Conservation (phyloP, 2,888 invertebrate species). For the Meiosimyza decipiens region DNA sequence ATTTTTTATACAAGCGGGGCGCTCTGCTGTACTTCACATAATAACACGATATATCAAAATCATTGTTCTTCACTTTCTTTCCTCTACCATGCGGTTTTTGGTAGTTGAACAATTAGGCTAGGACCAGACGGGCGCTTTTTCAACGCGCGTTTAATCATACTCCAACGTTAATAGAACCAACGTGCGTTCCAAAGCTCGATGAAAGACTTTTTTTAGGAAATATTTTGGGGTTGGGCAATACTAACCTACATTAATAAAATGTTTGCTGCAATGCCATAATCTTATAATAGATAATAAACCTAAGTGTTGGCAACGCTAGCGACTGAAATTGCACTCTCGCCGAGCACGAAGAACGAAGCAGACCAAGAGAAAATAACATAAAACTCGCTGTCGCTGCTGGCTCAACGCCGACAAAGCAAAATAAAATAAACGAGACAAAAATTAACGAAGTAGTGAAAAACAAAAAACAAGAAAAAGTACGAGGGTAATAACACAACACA, state of each 20-base stretch:
- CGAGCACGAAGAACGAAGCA: neutral
- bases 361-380: constrained; percentile 36
- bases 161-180: too few relatives aligned
- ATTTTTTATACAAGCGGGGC: too few relatives aligned
- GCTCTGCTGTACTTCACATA: too few relatives aligned
- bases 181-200: too few relatives aligned
- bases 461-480: constrained; percentile 15
- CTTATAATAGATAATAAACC: constrained; percentile 23
- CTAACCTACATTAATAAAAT: constrained; percentile 47
- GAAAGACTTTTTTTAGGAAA: too few relatives aligned
- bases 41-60: too few relatives aligned
- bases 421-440: constrained; percentile 27
- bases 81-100: too few relatives aligned
- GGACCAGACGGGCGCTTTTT: too few relatives aligned
- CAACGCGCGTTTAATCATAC: too few relatives aligned
- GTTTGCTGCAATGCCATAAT: constrained; percentile 9
- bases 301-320: constrained; percentile 32
- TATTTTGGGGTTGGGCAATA: constrained; percentile 28
- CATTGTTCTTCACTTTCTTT: too few relatives aligned
- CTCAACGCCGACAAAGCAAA: constrained; percentile 33
- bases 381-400: constrained; percentile 36
- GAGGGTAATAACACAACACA: constrained; percentile 23
- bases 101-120: too few relatives aligned
- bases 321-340: neutral
- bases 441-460: constrained; percentile 37